phyloP scores from a whole-genome alignment of 1,140 invertebrate species.

The Elysia chlorotica region DNA sequence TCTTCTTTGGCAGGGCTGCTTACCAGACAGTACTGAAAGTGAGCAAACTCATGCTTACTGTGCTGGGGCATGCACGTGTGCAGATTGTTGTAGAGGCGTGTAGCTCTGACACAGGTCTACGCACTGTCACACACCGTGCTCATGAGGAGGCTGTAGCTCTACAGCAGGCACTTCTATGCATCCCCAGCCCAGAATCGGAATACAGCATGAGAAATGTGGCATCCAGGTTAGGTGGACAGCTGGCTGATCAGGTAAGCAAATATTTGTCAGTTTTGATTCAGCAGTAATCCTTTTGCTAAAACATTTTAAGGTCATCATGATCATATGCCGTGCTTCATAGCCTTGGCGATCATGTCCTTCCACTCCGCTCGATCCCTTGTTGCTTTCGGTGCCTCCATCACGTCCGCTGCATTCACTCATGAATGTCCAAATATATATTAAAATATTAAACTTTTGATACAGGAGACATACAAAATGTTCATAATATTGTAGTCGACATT shows the following conservation, averaged over 20 bases:
- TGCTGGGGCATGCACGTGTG: constrained; percentile 72
- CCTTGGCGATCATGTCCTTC: no score
- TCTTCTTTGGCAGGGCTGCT: constrained; percentile 78
- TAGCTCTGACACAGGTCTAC: constrained; percentile 37
- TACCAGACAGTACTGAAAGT: constrained; percentile 87
- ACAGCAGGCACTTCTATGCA: constrained; percentile 73
- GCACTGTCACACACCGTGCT: constrained; percentile 60
- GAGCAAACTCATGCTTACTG: constrained; percentile 82
- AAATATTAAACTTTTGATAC: no score
- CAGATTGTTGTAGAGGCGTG: constrained; percentile 59
- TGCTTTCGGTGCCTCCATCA: no score
- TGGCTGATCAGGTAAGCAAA: constrained; percentile 68
- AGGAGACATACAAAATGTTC: no score
- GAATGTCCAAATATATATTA: no score
- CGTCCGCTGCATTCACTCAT: no score
- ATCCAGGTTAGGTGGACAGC: constrained; percentile 74
- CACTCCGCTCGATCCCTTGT: no score
- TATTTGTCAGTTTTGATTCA: neutral
- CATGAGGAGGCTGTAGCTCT: constrained; percentile 70
- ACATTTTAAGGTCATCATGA: no score
- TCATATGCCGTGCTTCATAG: no score
- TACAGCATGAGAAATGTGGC: constrained; percentile 76
- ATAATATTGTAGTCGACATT: no score
- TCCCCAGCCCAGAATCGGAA: constrained; percentile 74
- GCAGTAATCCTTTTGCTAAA: neutral